Evolutionary conservation across 2,888 invertebrate species (phyloP), one percentile per base, ranked within the genome.

Genomic region (Tenthredo amoena): DNA sequence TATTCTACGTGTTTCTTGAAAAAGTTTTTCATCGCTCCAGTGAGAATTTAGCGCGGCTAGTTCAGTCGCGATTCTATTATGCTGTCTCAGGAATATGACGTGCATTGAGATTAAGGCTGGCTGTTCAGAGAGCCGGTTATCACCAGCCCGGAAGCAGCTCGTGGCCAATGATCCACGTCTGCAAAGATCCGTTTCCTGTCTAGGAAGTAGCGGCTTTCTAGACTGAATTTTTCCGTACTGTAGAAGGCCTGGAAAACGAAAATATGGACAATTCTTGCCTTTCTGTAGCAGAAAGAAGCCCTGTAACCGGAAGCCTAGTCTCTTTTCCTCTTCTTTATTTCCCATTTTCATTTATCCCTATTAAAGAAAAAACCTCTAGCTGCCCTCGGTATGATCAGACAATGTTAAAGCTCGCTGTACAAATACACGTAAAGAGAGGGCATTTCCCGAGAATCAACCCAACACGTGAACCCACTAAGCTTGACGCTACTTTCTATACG

Each of bases 11-110:
- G 97, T 96, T 93, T 98, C 98, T 90, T 98, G 98, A 92, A 96
- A 98, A 15, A 97, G 94, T 91, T 96, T 96, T 91, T 98, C 98
- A 91, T 98, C 98, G 90, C 96, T 96, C 98, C 98, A 98, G 90
- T 97, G 97, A 0, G 96, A 96, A 94, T 98, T 98, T 65, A 98
- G 91, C 76, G 95, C 95, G 6, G 96, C 95, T 65, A 98, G 92
- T 88, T 96, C 95, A 87, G 95, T 95, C 1, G 98, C 97, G 88
- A 98, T 95, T 86, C 96, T 95, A 91, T 97, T 97, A 92, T 98
- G 97, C 87, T 96, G 96, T 85, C 97, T 93, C 85, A 97, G 92
- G 95, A 97, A 97, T 26, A 97, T 94, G 0, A 97, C 96, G 90
- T 97, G 97, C 85, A 97, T 94, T 0, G 96, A 96, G 0, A 96